Conservation (phyloP, 2,797 vertebrate species). For the Aphelocoma californica region DNA sequence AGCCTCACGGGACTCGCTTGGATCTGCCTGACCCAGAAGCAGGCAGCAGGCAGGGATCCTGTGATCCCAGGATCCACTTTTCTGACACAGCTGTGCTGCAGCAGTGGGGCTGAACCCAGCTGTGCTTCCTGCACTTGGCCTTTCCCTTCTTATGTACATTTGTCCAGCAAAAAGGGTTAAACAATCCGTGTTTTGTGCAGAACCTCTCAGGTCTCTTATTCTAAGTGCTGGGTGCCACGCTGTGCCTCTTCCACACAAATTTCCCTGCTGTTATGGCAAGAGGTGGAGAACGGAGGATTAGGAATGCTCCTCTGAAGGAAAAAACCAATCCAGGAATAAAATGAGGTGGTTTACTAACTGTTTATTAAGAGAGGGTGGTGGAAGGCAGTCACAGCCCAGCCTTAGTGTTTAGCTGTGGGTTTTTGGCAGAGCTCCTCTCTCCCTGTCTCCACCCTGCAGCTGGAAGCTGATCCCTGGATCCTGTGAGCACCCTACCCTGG, state of each 20-base stretch:
- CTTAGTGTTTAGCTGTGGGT: background rate
- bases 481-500: background rate
- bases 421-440: background rate
- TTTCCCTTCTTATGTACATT: background rate
- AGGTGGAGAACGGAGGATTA: background rate
- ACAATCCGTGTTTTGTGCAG: background rate
- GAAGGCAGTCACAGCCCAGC: background rate
- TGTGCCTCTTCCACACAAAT: background rate
- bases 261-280: background rate
- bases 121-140: background rate
- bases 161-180: background rate
- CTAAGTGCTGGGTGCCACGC: fast-evolving
- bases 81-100: background rate
- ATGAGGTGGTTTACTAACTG: background rate
- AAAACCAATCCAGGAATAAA: background rate
- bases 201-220: background rate
- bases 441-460: background rate
- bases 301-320: background rate
- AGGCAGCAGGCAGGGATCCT: background rate
- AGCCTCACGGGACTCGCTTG: background rate
- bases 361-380: background rate
- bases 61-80: background rate
- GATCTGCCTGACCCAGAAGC: background rate
- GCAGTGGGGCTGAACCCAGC: background rate
- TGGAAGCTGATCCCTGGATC: background rate